Evolutionary conservation across 2,797 vertebrate species (phyloP), one percentile per base, ranked within the genome.

Genomic region (Ficedula albicollis): DNA sequence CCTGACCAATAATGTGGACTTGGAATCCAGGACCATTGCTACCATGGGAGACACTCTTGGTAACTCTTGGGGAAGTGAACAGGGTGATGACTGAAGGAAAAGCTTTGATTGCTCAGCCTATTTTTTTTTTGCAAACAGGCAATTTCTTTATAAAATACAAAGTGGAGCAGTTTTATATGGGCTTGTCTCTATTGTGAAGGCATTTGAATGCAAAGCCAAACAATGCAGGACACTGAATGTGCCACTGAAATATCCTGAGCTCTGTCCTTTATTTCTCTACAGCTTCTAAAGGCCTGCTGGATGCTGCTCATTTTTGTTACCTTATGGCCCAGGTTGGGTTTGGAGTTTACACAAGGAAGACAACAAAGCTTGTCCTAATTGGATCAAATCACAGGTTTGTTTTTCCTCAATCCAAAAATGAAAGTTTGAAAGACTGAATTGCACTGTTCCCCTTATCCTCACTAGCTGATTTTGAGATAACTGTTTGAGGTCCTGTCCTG

Each of bases 1-100:
- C 97, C 97, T 99, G 95, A 99, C 98, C 29, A 98, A 98, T 96
- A 98, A 98, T 3, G 64, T 98, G 94, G 99, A 99, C 20, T 98
- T 99, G 95, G 99, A 99, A 93, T 98, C 98, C 23, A 98, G 99
- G 95, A 99, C 99, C 1, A 99, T 99, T 96, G 98, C 98, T 69
- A 99, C 99, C 7, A 99, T 99, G 99, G 99, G 99, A 2, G 99
- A 99, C 96, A 99, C 99, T 21, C 98, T 99, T 30, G 99, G 99
- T 99, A 98, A 93, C 97, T 95, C 74, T 43, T 79, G 74, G 81
- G 92, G 75, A 75, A 68, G 48, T 34, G 19, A 59, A 49, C 44
- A 79, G 90, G 84, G 84, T 87, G 84, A 58, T 73, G 87, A 15
- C 34, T 59, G 77, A 74, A 88, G 58, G 64, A 90, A 91, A 84